Evolutionary conservation across 2,113 vertebrate species (phyloP).

Genomic region (Catharus minimus): DNA sequence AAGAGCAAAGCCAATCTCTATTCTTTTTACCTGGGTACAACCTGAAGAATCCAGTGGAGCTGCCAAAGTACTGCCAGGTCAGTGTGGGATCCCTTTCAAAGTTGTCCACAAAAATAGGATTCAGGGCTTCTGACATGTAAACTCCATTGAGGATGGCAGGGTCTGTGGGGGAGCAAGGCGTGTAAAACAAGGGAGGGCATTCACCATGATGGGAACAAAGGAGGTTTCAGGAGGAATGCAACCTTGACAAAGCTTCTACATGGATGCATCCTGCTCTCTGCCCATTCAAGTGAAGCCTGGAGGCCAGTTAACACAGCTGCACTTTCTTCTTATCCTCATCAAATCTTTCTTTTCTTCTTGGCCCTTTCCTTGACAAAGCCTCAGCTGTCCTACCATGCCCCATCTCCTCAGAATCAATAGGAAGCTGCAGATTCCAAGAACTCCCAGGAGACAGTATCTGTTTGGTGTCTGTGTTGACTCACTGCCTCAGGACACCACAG

Average conservation of each 20-base stretch:
- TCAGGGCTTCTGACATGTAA: constrained; percentile 95
- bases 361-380: not conserved
- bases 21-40: constrained; percentile 88
- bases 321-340: not conserved
- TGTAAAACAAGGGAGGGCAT: not conserved
- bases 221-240: not conserved
- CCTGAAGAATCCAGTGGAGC: constrained; percentile 93
- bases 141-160: constrained; percentile 90
- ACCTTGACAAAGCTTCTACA: not conserved
- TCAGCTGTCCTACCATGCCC: not conserved
- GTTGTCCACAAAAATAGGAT: constrained; percentile 90
- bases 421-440: not conserved
- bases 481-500: not conserved
- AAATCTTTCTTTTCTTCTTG: not conserved
- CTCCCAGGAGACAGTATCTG: not conserved
- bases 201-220: not conserved
- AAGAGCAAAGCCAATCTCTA: rapidly evolving
- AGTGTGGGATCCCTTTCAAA: constrained; percentile 91
- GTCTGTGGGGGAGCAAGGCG: constrained; percentile 62
- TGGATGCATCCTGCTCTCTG: not conserved
- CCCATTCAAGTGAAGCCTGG: not conserved
- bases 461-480: not conserved
- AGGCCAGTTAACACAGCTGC: not conserved
- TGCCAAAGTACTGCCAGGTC: constrained; percentile 98
- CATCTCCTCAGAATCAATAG: not conserved